phyloP scores from a whole-genome alignment of 2,888 invertebrate species.

The Arge pagana region DNA sequence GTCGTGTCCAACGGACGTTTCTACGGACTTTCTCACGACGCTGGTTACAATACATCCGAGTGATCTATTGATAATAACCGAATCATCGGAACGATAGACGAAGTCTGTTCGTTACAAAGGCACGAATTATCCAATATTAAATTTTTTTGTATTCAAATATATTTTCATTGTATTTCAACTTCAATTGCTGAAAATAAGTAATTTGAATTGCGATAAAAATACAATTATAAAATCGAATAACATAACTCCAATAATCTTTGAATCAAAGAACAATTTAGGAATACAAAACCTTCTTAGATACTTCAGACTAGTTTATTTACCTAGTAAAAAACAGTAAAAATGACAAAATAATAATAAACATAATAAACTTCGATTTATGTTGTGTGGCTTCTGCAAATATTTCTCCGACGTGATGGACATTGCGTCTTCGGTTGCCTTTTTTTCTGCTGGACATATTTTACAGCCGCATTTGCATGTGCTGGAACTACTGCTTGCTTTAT shows the following conservation, averaged over 20 bases:
- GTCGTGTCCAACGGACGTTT: no score
- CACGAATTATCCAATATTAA: conserved; percentile 2
- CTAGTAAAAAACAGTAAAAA: conserved; percentile 8
- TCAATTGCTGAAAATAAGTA: conserved; percentile 1
- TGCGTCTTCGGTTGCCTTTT: conserved; percentile 1
- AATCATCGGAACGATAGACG: no score
- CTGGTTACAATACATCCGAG: no score
- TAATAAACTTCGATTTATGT: conserved; percentile 5
- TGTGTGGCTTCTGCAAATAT: conserved; percentile 8
- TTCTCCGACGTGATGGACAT: conserved; percentile 6
- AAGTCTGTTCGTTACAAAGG: no score
- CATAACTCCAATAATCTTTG: background rate
- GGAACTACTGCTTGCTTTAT: conserved; percentile 9
- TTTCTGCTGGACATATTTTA: conserved; percentile 4
- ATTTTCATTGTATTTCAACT: conserved; percentile 4
- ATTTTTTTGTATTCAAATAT: conserved; percentile 6
- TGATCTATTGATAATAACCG: no score
- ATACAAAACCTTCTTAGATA: conserved; percentile 4
- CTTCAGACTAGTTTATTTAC: conserved; percentile 2
- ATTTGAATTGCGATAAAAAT: background rate
- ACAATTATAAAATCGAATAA: conserved; percentile 12
- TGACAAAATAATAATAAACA: conserved; percentile 5
- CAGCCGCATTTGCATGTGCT: conserved; percentile 2
- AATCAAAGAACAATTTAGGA: conserved; percentile 4
- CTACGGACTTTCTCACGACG: no score